Base-by-base conservation (phyloP, 2,113 vertebrate species). In the Mus pahari region DNA sequence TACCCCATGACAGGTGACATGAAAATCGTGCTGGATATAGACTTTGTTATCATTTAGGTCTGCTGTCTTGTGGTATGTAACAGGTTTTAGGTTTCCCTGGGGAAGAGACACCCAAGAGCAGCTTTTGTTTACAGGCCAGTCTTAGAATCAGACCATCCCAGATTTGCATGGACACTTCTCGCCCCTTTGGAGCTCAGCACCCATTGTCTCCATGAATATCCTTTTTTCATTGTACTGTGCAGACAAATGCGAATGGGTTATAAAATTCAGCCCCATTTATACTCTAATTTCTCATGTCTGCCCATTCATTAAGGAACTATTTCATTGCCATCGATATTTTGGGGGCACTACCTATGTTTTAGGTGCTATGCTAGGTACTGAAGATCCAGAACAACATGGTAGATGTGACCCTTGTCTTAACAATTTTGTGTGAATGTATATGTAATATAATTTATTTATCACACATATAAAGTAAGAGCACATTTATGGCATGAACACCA, bases 121-220 rank as follows among this genome's bases (percentile, higher is more conserved):
- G 3, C 91, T 39, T 95, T 95, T 96, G 36, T 84, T 86, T 89
- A 86, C 88, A 93, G 79, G 1, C 71, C 48, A 71, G 66, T 60
- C 64, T 94, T n/a, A 62, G 89, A 90, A 10, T 16, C 62, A 79
- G 45, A 68, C 26, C 17, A 2, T 93, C 45, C 28, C 50, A 64
- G 60, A 60, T 31, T 71, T 89, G 7, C 50, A 50, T 86, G 26
- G 24, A 86, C 55, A 36, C 73, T 86, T 42, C 88, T 31, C 11
- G 60, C 45, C n/a, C 55, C 71, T 60, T 4, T 64, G 58, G 73
- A 33, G 24, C 36, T 79, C 39, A 74, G 1, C n/a, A 50, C 86
- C 33, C 24, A 20, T 83, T 42, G 50, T 91, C 79, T 55, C 28
- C 70, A 14, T 60, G 42, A 48, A 12, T 7, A 5, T 45, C 19